phyloP scores from a whole-genome alignment of 2,888 invertebrate genomes.

The Antheraea assamensis region DNA sequence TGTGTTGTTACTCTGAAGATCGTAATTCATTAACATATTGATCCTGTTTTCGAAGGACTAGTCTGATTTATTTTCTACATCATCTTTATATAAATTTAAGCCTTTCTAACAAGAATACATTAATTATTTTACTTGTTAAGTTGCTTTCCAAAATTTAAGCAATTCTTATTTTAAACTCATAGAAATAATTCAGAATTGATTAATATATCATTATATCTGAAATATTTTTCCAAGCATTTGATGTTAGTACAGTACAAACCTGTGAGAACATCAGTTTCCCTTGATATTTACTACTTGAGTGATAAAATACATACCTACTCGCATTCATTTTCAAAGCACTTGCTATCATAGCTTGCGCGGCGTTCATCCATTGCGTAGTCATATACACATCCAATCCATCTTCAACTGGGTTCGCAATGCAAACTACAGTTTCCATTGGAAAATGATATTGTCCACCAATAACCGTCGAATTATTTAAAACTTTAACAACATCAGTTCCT shows the following conservation, averaged over 20 bases:
- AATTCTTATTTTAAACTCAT: no score
- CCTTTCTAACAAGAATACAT: no score
- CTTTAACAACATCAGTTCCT: slow-evolving; percentile 45
- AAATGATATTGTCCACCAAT: slow-evolving; percentile 84
- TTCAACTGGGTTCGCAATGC: slow-evolving; percentile 83
- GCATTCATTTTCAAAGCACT: slow-evolving; percentile 74
- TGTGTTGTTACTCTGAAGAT: slow-evolving; percentile 83
- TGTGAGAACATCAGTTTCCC: no score
- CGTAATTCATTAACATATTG: background rate
- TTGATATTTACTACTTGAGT: no score
- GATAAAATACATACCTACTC: slow-evolving; percentile 67
- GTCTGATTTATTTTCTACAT: no score
- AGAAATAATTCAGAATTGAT: no score
- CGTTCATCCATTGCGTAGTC: slow-evolving; percentile 80
- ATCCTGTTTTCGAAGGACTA: background rate
- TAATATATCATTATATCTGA: no score
- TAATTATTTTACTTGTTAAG: no score
- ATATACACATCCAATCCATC: slow-evolving; percentile 84
- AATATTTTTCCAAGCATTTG: no score
- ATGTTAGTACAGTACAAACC: no score
- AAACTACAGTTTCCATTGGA: slow-evolving; percentile 84
- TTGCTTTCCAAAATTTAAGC: no score
- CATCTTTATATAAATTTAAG: no score
- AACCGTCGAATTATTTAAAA: slow-evolving; percentile 47
- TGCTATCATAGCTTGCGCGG: slow-evolving; percentile 74